These are phyloP conservation scores for Aphelenchoides fujianensis DNA, from an alignment of 1,140 invertebrate species.

Conservation along the genomic window DNA sequence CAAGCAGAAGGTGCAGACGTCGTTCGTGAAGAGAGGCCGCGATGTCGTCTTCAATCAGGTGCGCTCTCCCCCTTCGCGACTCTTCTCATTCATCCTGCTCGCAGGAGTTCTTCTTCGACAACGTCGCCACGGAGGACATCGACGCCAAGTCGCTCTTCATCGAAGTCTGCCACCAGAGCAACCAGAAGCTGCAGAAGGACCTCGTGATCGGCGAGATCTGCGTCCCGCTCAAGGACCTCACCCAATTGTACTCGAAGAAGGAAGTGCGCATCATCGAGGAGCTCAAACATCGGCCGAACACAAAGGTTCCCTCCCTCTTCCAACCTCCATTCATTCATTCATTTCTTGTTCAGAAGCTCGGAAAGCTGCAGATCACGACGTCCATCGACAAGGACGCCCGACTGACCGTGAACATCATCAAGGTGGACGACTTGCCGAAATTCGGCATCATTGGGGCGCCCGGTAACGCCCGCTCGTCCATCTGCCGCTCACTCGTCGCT, in stretches of 20 bases:
- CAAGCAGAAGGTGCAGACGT: constrained; percentile 47
- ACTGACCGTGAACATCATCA: constrained; percentile 60
- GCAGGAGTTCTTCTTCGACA: constrained; percentile 62
- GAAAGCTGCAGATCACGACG: constrained; percentile 58
- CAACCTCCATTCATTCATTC: background rate
- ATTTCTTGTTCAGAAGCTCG: constrained; percentile 55
- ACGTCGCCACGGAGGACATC: constrained; percentile 52
- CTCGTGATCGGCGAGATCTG: constrained; percentile 51
- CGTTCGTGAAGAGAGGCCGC: constrained; percentile 57
- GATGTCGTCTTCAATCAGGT: constrained; percentile 62
- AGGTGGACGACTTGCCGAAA: constrained; percentile 59
- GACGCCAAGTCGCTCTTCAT: constrained; percentile 52
- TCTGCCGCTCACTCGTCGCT: constrained; percentile 22
- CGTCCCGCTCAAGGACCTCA: constrained; percentile 54
- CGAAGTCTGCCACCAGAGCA: constrained; percentile 55
- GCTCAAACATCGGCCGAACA: constrained; percentile 46
- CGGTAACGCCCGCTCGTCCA: constrained; percentile 38
- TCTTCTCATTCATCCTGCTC: constrained; percentile 12
- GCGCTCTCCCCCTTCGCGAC: constrained; percentile 12
- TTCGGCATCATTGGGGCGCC: constrained; percentile 61
- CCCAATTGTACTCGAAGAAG: constrained; percentile 55
- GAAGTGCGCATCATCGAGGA: constrained; percentile 60
- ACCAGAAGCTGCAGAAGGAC: constrained; percentile 59
- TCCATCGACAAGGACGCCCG: constrained; percentile 59
- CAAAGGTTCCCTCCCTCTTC: constrained; percentile 41